Evolutionary conservation across 1,140 invertebrate genomes (phyloP), one percentile per base, ranked within the genome.

Genomic region (Eurosta solidaginis): DNA sequence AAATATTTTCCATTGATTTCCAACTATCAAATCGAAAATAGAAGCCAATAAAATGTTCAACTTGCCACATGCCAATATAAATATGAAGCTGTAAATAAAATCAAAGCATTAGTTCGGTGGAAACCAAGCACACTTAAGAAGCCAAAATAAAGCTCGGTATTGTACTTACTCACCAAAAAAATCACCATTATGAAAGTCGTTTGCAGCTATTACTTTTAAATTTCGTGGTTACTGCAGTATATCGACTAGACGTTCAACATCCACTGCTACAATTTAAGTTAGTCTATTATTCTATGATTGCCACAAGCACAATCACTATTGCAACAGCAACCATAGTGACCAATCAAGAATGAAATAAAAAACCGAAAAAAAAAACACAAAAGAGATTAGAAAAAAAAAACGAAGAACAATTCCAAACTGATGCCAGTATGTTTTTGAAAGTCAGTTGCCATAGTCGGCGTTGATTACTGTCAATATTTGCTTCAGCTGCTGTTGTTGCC

Each of bases 391-490:
- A 10, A 9, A 12, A 5, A 68, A 40, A n/a, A 68, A 68, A 17
- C 59, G n/a, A 7, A 7, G 3, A 2, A 2, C 59, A 3, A 40
- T n/a, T 20, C 4, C 59, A n/a, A n/a, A n/a, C n/a, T n/a, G n/a
- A n/a, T n/a, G n/a, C n/a, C n/a, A n/a, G n/a, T n/a, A n/a, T n/a
- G n/a, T n/a, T n/a, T n/a, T n/a, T n/a, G n/a, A n/a, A n/a, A 27
- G 17, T 40, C n/a, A 68, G n/a, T n/a, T 40, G 59, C 7, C 36
- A 10, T 20, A 20, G 6, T 79, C 78, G 80, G 82, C 82, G 80
- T 79, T 82, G 80, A 82, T 81, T 81, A 81, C 80, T 80, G 80
- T 82, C 82, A 82, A 83, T 83, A 83, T 83, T 83, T 83, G 80
- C 77, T 83, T 81, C 77, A 79, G 75, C 79, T 82, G 79, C 79